phyloP scores from a whole-genome alignment of 1,140 invertebrate species.

The Uloborus diversus region DNA sequence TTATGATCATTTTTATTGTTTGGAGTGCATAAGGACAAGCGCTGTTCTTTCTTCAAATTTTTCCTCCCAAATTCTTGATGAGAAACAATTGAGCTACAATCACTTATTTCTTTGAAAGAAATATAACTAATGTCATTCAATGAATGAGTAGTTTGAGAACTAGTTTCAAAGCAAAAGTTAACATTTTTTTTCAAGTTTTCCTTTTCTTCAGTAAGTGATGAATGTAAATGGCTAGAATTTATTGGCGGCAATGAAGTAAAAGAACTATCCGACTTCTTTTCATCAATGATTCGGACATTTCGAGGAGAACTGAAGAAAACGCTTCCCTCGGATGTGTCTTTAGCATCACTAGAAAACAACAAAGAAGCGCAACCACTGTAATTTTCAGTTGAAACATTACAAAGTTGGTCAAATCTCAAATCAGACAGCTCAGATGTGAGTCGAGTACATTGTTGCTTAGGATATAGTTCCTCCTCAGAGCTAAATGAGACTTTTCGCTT shows the following conservation, averaged over 20 bases:
- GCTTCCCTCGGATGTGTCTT: neutral
- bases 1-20: neutral
- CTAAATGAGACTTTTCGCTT: constrained; percentile 20
- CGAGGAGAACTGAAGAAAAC: neutral
- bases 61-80: neutral
- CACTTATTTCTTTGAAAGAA: neutral
- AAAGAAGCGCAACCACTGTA: neutral
- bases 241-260: neutral
- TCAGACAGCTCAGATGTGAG: constrained; percentile 10
- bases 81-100: neutral
- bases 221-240: neutral
- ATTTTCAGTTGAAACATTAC: too few species aligned
- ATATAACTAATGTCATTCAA: neutral
- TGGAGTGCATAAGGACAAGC: neutral
- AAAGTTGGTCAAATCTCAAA: neutral
- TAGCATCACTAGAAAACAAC: neutral
- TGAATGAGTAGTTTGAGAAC: neutral
- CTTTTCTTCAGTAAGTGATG: neutral
- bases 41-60: neutral
- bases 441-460: constrained; percentile 2
- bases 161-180: constrained; percentile 30
- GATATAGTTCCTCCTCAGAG: neutral
- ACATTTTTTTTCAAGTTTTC: constrained; percentile 2
- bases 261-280: neutral
- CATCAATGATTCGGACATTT: neutral